Percentiles rank a stretch among this genome's conserved stretches.
These are phyloP conservation scores for Sebastes itinus DNA, from an alignment of 2,797 vertebrate genomes.

Conservation along the genomic window DNA sequence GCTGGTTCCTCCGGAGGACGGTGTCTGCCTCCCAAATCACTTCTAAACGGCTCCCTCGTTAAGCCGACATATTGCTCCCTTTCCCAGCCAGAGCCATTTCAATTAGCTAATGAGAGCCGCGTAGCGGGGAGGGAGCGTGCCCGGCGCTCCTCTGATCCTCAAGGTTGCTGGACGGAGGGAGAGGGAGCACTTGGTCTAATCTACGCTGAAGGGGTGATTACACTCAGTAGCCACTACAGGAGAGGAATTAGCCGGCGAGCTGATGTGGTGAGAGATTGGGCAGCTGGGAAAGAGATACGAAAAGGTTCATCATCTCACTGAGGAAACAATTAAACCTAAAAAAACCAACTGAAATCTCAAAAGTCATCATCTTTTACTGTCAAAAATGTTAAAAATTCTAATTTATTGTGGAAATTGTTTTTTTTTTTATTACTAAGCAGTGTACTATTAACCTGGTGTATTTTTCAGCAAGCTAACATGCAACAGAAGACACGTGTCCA, in stretches of 20 bases:
- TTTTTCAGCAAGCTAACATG: neutral
- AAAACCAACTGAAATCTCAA: neutral
- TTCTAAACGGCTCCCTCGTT: conserved; percentile 54
- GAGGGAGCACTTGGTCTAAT: conserved; percentile 14
- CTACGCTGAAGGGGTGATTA: conserved; percentile 53
- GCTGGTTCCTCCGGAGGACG: neutral
- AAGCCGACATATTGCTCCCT: conserved; percentile 55
- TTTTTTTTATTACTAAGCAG: neutral
- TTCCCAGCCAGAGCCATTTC: conserved; percentile 47
- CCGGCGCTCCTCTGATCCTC: conserved; percentile 12
- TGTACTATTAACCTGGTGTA: neutral
- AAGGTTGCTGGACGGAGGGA: conserved; percentile 30
- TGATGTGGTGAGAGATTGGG: conserved; percentile 35
- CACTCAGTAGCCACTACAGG: conserved; percentile 39
- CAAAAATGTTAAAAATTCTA: neutral
- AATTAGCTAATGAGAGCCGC: conserved; percentile 66
- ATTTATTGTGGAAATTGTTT: neutral
- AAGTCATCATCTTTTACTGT: neutral
- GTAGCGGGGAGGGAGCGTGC: neutral
- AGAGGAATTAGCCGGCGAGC: conserved; percentile 20
- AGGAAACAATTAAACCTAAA: neutral
- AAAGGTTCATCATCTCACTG: neutral
- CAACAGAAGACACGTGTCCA: neutral
- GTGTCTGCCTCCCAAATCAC: conserved; percentile 51
- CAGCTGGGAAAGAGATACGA: neutral